Base-by-base conservation (phyloP, 2,113 vertebrate species). In the Eidolon helvum region DNA sequence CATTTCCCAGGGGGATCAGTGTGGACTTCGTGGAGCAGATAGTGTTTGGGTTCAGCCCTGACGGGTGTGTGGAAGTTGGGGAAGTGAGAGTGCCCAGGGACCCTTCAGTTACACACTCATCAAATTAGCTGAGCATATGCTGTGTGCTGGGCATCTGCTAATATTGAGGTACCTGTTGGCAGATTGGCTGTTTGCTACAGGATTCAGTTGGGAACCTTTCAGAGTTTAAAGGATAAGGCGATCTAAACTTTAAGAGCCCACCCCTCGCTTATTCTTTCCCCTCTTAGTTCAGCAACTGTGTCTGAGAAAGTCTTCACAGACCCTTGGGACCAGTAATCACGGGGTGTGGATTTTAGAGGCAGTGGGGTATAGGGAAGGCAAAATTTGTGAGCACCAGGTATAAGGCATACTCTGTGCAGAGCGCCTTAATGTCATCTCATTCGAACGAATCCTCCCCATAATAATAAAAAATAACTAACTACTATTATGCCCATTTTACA, bases 401-500 rank as follows among this genome's bases (percentile, higher is more conserved):
- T 38, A 40, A 38, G 12, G 12, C 7, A 4, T 10, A 24, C 10
- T 7, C 24, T n/a, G 24, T 15, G 16, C 38, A 43, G 59, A 50
- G 19, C 26, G 12, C 30, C 38, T 50, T 33, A 14, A 21, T 1
- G 1, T 43, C 33, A 55, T n/a, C 79, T 61, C 61, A 38, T 66
- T 43, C 63, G n/a, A 48, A 63, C 63, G n/a, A 48, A 63, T 66
- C 68, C 74, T 94, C 38, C 55, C 9, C 3, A 0, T 65, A 43
- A 77, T 72, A 50, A 45, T 78, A 63, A 65, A 84, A 77, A 30
- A 5, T n/a, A 85, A 57, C 63, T n/a, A 85, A 57, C 63, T 55
- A 15, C 10, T 69, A 16, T 68, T 18, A 8, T 21, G 15, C 43
- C 75, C 57, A 43, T 22, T 90, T 91, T 74, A 72, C 48, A 79